A percentile compares a stretch with the other conserved stretches of the same genome.
Conservation (phyloP, 1,140 invertebrate genomes). For the Colletes latitarsis region DNA sequence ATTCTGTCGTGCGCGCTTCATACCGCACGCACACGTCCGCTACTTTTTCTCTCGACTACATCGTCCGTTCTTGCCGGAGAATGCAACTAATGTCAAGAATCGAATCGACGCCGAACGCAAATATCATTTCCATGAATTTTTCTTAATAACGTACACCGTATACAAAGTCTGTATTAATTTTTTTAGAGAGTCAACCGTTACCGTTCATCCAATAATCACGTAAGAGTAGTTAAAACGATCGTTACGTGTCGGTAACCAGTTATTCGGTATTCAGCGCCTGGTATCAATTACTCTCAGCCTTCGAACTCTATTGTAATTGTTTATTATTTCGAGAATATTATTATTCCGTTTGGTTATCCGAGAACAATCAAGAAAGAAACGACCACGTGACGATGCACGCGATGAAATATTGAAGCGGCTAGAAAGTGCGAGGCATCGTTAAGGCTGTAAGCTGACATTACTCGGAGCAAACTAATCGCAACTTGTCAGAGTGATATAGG, state of each 20-base stretch:
- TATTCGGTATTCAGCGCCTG: too few species aligned
- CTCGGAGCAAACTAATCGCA: slow-evolving; percentile 38
- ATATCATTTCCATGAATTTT: slow-evolving; percentile 23
- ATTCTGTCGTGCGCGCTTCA: slow-evolving; percentile 71
- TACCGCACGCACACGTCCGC: slow-evolving; percentile 35
- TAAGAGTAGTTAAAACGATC: too few species aligned
- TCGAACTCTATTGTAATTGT: too few species aligned
- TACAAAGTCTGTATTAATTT: background rate
- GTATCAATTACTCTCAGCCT: too few species aligned
- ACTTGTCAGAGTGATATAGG: slow-evolving; percentile 58
- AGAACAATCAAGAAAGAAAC: background rate
- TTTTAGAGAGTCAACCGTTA: too few species aligned
- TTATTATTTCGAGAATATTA: too few species aligned
- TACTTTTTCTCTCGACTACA: slow-evolving; percentile 29
- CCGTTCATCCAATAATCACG: too few species aligned
- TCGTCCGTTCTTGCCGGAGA: background rate
- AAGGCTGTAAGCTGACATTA: slow-evolving; percentile 28
- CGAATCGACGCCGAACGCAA: slow-evolving; percentile 15
- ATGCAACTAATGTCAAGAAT: slow-evolving; percentile 24
- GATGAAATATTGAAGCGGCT: slow-evolving; percentile 34
- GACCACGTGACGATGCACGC: slow-evolving; percentile 17
- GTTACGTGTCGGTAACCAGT: too few species aligned
- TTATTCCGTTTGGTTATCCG: background rate
- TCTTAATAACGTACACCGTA: background rate
- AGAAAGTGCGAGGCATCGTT: slow-evolving; percentile 30